Base-by-base conservation (phyloP, 2,113 vertebrate species). In the Coptodon rendalli region DNA sequence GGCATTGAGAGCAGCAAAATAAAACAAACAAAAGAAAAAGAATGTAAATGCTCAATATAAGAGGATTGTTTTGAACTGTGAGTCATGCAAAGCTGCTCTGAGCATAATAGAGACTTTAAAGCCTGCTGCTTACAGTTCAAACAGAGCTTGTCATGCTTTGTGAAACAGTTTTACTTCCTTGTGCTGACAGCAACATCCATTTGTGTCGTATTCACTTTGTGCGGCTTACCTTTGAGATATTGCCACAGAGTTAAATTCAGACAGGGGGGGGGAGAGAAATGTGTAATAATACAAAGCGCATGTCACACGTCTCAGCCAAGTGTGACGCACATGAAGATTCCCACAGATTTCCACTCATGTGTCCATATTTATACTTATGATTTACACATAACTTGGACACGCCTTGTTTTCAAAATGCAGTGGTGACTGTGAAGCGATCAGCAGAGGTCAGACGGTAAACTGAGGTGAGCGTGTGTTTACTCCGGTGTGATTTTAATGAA, bases 201-300 rank as follows among this genome's bases (percentile, higher is more conserved):
- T 48, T 19, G 14, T 29, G 40, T 48, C 4, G 4, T 73, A 45
- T 48, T 73, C 13, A 4, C 40, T 73, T 73, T 48, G 24, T 29
- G 43, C 24, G 1, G 40, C 9, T 11, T 29, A 14, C 40, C 14
- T 48, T 48, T 29, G 14, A 76, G 22, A 17, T 45, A 17, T 48
- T 76, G 43, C 6, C 71, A 29, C 24, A 4, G 9, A 19, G 14
- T 48, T 76, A 48, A 48, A 29, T 76, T 76, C 40, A 48, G 43
- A 19, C 1, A n/a, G n/a, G n/a, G 3, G n/a, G n/a, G 11, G 22
- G 4, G 5, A 2, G 5, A 2, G 43, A 34, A 27, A 34, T 34
- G 1, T 73, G 40, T 10, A 19, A 34, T 36, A 6, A 11, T 63
- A 19, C 9, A 27, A 29, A 29, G 22, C 29, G 14, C 9, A 29